phyloP scores from a whole-genome alignment of 2,888 invertebrate genomes.

The Neoitamus cyanurus region DNA sequence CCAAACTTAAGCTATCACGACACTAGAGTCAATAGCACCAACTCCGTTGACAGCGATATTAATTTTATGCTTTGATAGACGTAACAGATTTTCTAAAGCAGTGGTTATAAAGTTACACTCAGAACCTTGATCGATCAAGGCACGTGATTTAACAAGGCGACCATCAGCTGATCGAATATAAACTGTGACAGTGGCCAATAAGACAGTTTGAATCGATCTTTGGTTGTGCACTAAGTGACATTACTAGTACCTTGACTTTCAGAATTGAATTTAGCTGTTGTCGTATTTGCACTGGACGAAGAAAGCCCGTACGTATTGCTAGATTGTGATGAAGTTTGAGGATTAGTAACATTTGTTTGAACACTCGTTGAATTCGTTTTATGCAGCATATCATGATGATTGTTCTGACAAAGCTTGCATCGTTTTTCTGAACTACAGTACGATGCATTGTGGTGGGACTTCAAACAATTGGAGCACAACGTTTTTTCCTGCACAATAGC shows the following conservation, averaged over 20 bases:
- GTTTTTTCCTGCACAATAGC: not conserved
- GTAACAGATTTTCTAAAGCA: not conserved
- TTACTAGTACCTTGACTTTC: not conserved
- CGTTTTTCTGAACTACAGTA: not conserved
- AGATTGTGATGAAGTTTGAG: too few relatives aligned
- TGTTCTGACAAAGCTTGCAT: not conserved
- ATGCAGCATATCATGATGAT: not conserved
- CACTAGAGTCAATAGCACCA: not conserved
- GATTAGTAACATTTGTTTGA: too few relatives aligned
- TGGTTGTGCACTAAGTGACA: not conserved
- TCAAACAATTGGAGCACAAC: not conserved
- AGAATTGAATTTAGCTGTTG: too few relatives aligned
- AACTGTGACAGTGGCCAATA: not conserved
- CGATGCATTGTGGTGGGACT: not conserved
- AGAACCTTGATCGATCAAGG: not conserved
- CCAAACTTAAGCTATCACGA: not conserved
- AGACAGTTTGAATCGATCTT: not conserved
- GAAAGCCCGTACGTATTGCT: too few relatives aligned
- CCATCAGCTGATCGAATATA: not conserved
- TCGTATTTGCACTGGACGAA: too few relatives aligned
- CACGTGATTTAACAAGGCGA: not conserved
- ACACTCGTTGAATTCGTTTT: not conserved
- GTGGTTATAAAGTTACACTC: not conserved
- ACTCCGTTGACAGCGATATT: not conserved
- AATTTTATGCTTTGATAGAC: not conserved